A percentile compares a stretch with the other conserved stretches of the same genome.
Conservation (phyloP, 35 echinoderm and acorn worm genomes). For the Chiridota heheva region DNA sequence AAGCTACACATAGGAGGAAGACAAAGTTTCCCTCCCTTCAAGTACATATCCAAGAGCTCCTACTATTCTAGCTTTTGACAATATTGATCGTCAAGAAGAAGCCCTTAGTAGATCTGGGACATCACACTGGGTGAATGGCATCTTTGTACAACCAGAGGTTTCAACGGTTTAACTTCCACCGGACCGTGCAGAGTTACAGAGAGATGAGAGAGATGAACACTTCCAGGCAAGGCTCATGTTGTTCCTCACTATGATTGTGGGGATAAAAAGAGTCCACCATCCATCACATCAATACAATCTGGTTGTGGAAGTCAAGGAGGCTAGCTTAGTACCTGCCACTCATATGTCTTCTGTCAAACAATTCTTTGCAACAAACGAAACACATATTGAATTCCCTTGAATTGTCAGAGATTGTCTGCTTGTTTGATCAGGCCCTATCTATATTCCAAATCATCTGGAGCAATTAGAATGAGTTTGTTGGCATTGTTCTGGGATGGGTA, state of each 20-base stretch:
- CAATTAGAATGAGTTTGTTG: neutral
- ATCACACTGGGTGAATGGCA: slow-evolving; percentile 36
- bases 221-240: neutral
- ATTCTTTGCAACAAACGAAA: slow-evolving; percentile 5
- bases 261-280: neutral
- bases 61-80: slow-evolving; percentile 21
- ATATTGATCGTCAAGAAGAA: slow-evolving; percentile 32
- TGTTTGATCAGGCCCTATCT: slow-evolving; percentile 50
- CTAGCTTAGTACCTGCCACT: slow-evolving; percentile 24
- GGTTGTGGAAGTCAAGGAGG: too few relatives aligned
- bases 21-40: too few relatives aligned
- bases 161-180: neutral
- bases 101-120: slow-evolving; percentile 13
- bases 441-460: slow-evolving; percentile 27
- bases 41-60: neutral
- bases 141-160: slow-evolving; percentile 15
- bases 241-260: slow-evolving; percentile 2
- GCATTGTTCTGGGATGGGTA: slow-evolving; percentile 26
- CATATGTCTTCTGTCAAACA: slow-evolving; percentile 28
- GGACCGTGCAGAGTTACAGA: too few relatives aligned
- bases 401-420: neutral
- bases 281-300: neutral
- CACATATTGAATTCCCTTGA: neutral
- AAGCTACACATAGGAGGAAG: too few relatives aligned
- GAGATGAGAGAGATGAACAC: neutral